Conservation (phyloP, 2,888 invertebrate genomes). For the Pediacus dermestoides region DNA sequence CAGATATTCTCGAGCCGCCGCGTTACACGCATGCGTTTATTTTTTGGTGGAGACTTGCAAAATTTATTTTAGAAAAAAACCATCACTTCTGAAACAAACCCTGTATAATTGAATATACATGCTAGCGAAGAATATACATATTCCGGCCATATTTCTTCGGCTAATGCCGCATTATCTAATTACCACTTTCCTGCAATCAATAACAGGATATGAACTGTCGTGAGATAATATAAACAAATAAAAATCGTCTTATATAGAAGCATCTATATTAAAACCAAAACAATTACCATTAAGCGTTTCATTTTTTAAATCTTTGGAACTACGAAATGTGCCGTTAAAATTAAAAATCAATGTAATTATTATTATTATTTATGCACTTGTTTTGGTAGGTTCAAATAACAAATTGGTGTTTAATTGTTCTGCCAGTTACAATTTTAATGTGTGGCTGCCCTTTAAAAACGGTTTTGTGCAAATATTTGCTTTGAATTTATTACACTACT, state of each 20-base stretch:
- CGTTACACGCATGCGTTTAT: slow-evolving; percentile 42
- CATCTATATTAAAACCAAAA: slow-evolving; percentile 1
- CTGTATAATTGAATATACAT: neutral
- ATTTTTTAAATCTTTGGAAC: too few species aligned
- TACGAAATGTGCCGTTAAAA: too few species aligned
- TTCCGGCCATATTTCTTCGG: slow-evolving; percentile 1
- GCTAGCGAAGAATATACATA: neutral
- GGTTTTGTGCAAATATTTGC: too few species aligned
- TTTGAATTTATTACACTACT: too few species aligned
- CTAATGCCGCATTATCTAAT: slow-evolving; percentile 6
- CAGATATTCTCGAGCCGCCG: slow-evolving; percentile 41
- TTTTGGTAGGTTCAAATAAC: too few species aligned
- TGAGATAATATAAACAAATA: slow-evolving; percentile 2
- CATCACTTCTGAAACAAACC: neutral
- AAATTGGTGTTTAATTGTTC: too few species aligned
- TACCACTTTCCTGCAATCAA: slow-evolving; percentile 9
- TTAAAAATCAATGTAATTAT: too few species aligned
- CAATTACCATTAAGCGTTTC: slow-evolving; percentile 1
- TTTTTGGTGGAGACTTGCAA: slow-evolving; percentile 12
- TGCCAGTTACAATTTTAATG: too few species aligned
- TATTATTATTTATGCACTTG: too few species aligned
- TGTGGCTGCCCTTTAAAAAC: too few species aligned
- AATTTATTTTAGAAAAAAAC: slow-evolving; percentile 3
- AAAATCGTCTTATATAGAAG: slow-evolving; percentile 1
- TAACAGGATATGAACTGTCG: slow-evolving; percentile 10